These are phyloP conservation scores for Trissonchulus latispiculum DNA, from an alignment of 2,888 invertebrate genomes.

Conservation along the genomic window DNA sequence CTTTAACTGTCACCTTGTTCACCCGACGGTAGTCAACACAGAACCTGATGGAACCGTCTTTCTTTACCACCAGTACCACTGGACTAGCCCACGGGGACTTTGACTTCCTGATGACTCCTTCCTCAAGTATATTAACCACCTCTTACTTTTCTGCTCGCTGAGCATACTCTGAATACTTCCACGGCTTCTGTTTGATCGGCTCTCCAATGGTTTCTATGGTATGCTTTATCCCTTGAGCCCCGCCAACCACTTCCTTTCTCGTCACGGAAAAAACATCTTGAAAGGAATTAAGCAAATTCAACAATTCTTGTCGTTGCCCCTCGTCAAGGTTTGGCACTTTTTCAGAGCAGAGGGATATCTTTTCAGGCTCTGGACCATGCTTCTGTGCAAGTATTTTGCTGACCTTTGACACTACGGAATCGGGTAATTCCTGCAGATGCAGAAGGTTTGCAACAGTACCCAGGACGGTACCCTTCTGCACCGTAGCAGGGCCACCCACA, in stretches of 20 bases:
- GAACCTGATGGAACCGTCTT: not conserved
- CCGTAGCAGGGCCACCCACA: not conserved
- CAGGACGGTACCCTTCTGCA: not conserved
- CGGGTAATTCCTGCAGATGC: not conserved
- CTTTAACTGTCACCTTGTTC: not conserved
- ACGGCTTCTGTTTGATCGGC: not conserved
- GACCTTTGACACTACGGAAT: not conserved
- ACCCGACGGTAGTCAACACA: not conserved
- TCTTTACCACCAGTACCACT: not conserved
- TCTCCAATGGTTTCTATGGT: not conserved
- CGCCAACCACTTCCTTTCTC: not conserved
- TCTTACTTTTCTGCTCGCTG: not conserved
- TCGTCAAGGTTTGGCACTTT: not conserved
- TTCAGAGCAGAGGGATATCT: not conserved
- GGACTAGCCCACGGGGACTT: not conserved
- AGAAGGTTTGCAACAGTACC: not conserved
- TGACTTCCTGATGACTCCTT: not conserved
- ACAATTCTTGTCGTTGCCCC: not conserved
- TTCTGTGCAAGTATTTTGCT: not conserved
- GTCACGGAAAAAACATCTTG: not conserved
- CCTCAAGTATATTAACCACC: not conserved
- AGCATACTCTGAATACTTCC: not conserved
- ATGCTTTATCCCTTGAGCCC: not conserved
- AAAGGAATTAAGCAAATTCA: not conserved
- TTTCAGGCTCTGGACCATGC: not conserved